phyloP scores from a whole-genome alignment of 2,888 invertebrate species.

The Camponotus fellah region DNA sequence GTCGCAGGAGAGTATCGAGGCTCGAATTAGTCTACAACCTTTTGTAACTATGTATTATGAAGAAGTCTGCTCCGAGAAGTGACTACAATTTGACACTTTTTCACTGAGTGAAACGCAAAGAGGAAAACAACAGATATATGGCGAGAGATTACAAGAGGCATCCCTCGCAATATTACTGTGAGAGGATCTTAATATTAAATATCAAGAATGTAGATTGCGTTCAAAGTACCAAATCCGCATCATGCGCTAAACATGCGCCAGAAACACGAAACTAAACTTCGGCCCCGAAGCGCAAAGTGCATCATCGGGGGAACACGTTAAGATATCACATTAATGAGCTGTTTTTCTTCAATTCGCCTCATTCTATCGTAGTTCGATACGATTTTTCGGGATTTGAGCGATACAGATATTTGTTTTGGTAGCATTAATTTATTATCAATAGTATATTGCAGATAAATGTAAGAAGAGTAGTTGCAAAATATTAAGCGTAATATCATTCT shows the following conservation, averaged over 20 bases:
- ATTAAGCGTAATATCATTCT: neutral
- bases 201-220: slow-evolving; percentile 34
- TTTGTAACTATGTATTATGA: slow-evolving; percentile 5
- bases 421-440: no score
- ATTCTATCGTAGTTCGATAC: slow-evolving; percentile 18
- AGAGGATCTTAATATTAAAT: slow-evolving; percentile 13
- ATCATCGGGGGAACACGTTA: slow-evolving; percentile 24
- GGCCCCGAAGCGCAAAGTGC: slow-evolving; percentile 54
- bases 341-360: slow-evolving; percentile 41
- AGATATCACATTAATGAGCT: slow-evolving; percentile 47
- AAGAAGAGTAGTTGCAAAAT: neutral
- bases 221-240: slow-evolving; percentile 56
- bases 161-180: neutral
- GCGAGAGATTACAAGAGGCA: neutral
- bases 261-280: slow-evolving; percentile 50
- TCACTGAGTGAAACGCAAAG: neutral
- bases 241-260: slow-evolving; percentile 35
- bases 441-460: neutral
- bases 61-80: neutral
- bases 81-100: neutral
- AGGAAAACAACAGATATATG: neutral
- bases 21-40: slow-evolving; percentile 26
- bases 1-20: slow-evolving; percentile 22
- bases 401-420: slow-evolving; percentile 26
- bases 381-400: slow-evolving; percentile 23